Conservation (phyloP, 2,888 invertebrate species). For the Lutraria lutraria region DNA sequence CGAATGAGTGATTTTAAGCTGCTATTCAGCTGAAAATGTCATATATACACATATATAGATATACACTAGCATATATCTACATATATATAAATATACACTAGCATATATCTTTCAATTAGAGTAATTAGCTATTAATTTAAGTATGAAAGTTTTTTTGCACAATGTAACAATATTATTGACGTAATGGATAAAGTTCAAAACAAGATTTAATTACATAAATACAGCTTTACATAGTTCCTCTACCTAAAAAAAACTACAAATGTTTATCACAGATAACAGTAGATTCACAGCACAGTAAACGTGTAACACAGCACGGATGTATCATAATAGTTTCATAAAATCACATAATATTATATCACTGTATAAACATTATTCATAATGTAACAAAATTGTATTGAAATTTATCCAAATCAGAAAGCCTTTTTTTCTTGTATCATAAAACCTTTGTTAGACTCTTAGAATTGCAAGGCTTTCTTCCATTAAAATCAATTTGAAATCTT, state of each 20-base stretch:
- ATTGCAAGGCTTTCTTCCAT: neutral
- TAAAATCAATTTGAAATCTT: neutral
- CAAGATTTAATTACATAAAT: neutral
- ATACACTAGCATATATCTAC: no score
- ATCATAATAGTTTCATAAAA: neutral
- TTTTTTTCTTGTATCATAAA: neutral
- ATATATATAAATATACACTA: no score
- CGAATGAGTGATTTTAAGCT: neutral
- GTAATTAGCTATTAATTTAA: no score
- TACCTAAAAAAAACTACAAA: neutral
- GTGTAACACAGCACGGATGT: constrained; percentile 21
- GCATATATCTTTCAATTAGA: no score
- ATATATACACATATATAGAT: no score
- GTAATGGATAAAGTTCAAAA: neutral
- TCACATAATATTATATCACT: neutral
- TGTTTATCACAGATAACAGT: neutral
- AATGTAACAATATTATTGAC: neutral
- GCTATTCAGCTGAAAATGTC: neutral
- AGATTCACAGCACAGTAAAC: neutral
- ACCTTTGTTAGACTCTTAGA: neutral
- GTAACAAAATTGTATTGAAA: neutral
- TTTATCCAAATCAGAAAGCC: neutral
- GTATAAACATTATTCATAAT: neutral
- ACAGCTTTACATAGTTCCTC: neutral
- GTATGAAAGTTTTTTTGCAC: no score